Conservation (phyloP, 1,140 invertebrate species). For the Danaus melanippus region DNA sequence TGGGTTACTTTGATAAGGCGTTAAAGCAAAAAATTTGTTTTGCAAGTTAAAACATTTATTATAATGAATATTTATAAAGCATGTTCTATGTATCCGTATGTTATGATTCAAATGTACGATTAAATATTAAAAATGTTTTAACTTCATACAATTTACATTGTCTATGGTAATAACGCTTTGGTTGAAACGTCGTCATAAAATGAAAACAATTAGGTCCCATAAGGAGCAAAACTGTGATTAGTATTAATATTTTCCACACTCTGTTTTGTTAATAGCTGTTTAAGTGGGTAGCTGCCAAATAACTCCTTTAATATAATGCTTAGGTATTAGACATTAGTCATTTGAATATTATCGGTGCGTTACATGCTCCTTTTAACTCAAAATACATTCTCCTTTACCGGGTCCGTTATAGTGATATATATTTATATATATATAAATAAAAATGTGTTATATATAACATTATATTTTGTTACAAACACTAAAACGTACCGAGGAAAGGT, state of each 20-base stretch:
- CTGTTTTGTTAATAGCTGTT: slow-evolving; percentile 21
- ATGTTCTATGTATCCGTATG: background rate
- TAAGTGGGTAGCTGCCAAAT: slow-evolving; percentile 21
- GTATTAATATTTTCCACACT: slow-evolving; percentile 18
- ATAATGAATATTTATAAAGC: slow-evolving; percentile 5
- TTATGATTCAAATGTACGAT: too few relatives aligned
- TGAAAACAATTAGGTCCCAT: slow-evolving; percentile 17
- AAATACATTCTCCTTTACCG: slow-evolving; percentile 13
- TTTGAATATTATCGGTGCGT: slow-evolving; percentile 18
- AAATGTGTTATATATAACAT: too few relatives aligned
- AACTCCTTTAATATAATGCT: slow-evolving; percentile 19
- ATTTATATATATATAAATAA: too few relatives aligned
- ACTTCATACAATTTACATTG: too few relatives aligned
- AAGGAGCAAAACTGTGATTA: slow-evolving; percentile 17
- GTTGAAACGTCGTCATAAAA: slow-evolving; percentile 4
- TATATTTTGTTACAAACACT: too few relatives aligned
- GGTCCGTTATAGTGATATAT: slow-evolving; percentile 1
- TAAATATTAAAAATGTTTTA: too few relatives aligned
- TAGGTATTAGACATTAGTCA: slow-evolving; percentile 13
- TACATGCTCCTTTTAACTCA: slow-evolving; percentile 18
- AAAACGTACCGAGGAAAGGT: slow-evolving; percentile 15
- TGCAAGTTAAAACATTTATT: slow-evolving; percentile 8
- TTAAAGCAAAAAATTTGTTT: slow-evolving; percentile 5
- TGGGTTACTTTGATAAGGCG: slow-evolving; percentile 1
- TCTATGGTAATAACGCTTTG: too few relatives aligned